Percentiles rank a stretch among this genome's conserved stretches.
These are phyloP conservation scores for Aphidoletes aphidimyza DNA, from an alignment of 2,888 invertebrate genomes.

Conservation along the genomic window DNA sequence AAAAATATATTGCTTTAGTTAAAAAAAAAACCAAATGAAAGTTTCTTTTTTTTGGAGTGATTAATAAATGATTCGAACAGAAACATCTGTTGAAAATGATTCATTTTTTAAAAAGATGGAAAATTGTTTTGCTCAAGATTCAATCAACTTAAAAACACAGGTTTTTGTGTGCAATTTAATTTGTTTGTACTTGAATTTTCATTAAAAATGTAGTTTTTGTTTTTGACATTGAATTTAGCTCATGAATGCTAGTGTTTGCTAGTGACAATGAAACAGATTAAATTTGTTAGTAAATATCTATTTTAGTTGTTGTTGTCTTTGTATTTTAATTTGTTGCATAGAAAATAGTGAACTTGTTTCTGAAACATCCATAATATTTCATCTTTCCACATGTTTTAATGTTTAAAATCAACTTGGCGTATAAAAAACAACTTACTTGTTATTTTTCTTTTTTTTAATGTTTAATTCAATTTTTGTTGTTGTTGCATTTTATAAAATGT, in stretches of 20 bases:
- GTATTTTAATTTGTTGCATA: constrained; percentile 22
- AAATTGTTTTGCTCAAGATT: too few relatives aligned
- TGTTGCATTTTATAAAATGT: constrained; percentile 34
- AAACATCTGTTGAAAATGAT: too few relatives aligned
- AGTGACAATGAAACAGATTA: background rate
- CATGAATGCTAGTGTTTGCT: background rate
- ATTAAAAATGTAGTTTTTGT: background rate
- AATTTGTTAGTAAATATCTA: background rate
- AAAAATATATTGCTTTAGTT: too few relatives aligned
- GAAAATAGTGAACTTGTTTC: constrained; percentile 12
- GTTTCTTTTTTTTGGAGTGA: too few relatives aligned
- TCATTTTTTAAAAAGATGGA: too few relatives aligned
- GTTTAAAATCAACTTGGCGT: constrained; percentile 12
- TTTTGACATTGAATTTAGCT: background rate
- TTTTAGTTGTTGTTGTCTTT: background rate
- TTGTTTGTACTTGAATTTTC: background rate
- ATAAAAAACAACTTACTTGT: constrained; percentile 2
- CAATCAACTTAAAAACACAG: too few relatives aligned
- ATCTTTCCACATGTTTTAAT: too few relatives aligned
- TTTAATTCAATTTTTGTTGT: too few relatives aligned
- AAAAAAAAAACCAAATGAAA: too few relatives aligned
- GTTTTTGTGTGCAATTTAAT: too few relatives aligned
- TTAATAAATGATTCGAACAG: too few relatives aligned
- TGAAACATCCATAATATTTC: too few relatives aligned
- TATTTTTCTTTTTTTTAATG: background rate